Percentiles rank a stretch among this genome's conserved stretches.
Conservation (phyloP, 1,140 invertebrate species). For the Diorhabda sublineata region DNA sequence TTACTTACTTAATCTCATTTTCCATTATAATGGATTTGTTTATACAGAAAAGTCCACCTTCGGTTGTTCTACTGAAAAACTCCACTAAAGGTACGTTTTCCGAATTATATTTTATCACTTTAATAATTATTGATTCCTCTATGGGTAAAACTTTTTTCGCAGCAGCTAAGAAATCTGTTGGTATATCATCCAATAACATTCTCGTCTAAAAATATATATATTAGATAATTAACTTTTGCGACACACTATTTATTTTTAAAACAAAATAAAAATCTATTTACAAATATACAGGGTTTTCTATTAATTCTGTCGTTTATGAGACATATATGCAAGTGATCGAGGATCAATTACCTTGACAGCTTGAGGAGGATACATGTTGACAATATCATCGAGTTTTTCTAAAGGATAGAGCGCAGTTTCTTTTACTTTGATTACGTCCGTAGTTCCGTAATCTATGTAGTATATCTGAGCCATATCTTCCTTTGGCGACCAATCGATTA, state of each 20-base stretch:
- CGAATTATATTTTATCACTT: conserved; percentile 37
- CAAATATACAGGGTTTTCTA: background rate
- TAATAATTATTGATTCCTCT: conserved; percentile 46
- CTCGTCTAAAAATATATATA: conserved; percentile 18
- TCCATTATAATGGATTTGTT: conserved; percentile 57
- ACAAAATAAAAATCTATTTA: background rate
- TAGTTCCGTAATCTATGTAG: conserved; percentile 50
- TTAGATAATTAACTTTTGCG: background rate
- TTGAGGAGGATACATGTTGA: conserved; percentile 47
- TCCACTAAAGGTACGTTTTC: conserved; percentile 51
- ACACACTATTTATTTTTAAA: background rate
- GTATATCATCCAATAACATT: conserved; percentile 47
- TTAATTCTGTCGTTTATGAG: no score
- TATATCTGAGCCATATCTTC: conserved; percentile 40
- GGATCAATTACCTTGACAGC: conserved; percentile 49
- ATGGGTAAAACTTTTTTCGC: conserved; percentile 49
- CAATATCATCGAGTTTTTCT: conserved; percentile 40
- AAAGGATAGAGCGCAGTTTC: conserved; percentile 42
- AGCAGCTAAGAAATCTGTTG: conserved; percentile 48
- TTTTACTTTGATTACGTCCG: conserved; percentile 37
- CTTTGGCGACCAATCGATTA: conserved; percentile 38
- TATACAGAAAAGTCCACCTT: conserved; percentile 57
- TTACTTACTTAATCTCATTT: conserved; percentile 31
- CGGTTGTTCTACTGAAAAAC: conserved; percentile 56
- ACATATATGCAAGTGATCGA: no score